Conservation (phyloP, 2,113 vertebrate species). For the Hydrolagus affinis region DNA sequence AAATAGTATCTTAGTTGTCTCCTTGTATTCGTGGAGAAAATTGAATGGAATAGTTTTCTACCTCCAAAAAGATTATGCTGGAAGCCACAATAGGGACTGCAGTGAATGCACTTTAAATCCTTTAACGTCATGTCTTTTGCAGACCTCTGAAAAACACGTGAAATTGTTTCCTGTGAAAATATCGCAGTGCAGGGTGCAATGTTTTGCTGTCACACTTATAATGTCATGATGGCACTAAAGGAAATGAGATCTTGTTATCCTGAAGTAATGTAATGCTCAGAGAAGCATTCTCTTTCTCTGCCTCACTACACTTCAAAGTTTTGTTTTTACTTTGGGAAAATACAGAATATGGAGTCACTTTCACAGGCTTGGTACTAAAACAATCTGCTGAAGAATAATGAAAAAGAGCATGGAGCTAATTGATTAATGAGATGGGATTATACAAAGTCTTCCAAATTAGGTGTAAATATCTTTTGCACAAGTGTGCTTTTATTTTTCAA, state of each 20-base stretch:
- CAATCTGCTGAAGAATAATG: conserved; percentile 1
- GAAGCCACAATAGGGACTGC: not conserved
- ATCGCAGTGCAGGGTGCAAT: not conserved
- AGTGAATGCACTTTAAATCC: not conserved
- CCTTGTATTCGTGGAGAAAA: not conserved
- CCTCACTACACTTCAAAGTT: not conserved
- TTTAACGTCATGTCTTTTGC: not conserved
- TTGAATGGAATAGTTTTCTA: not conserved
- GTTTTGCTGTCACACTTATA: not conserved
- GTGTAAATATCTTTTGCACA: not conserved
- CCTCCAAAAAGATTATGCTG: not conserved
- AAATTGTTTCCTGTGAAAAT: not conserved
- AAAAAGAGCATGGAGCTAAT: not conserved
- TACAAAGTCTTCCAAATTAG: not conserved
- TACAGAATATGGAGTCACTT: not conserved
- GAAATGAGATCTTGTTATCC: not conserved
- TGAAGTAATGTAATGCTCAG: not conserved
- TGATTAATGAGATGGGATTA: not conserved
- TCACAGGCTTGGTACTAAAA: not conserved
- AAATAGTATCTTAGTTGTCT: no score
- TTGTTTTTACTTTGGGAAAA: no score
- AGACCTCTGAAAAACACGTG: not conserved
- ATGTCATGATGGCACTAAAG: not conserved
- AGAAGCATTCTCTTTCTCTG: not conserved
- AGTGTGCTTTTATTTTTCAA: not conserved